These are phyloP conservation scores for Echeneis naucrates DNA, from an alignment of 2,797 vertebrate species.

Conservation along the genomic window DNA sequence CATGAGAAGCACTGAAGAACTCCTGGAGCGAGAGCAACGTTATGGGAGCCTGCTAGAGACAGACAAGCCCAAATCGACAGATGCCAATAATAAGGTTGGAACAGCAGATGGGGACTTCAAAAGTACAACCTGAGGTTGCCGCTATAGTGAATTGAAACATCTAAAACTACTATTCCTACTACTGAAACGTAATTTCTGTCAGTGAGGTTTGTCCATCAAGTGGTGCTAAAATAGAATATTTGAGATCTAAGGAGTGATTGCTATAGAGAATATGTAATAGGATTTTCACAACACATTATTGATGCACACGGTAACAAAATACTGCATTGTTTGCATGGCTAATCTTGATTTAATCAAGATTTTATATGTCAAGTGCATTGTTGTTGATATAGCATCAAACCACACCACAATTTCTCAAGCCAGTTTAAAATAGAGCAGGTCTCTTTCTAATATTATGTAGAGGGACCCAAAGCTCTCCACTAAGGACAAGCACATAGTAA, in stretches of 20 bases:
- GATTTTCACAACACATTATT: not conserved
- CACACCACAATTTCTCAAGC: no score
- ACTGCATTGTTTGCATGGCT: not conserved
- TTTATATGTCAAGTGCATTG: no score
- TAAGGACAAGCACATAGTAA: no score
- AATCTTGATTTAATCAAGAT: not conserved
- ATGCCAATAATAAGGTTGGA: constrained; percentile 74
- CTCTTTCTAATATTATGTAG: no score
- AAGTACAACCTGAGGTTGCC: not conserved
- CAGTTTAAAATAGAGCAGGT: no score
- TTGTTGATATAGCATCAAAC: no score
- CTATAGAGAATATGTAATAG: not conserved
- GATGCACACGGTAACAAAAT: not conserved
- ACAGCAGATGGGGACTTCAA: not conserved
- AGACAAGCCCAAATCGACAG: constrained; percentile 76
- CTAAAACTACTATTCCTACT: not conserved
- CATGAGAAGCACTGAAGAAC: constrained; percentile 89
- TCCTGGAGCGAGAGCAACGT: constrained; percentile 87
- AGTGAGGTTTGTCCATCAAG: no score
- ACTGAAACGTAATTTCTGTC: no score
- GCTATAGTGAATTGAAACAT: not conserved
- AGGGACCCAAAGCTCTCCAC: no score
- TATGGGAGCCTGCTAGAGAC: constrained; percentile 79
- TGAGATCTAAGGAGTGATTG: no score
- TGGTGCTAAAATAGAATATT: no score